Percentiles rank a stretch among this genome's conserved stretches.
phyloP scores from a whole-genome alignment of 1,140 invertebrate species.

The Zophobas morio region DNA sequence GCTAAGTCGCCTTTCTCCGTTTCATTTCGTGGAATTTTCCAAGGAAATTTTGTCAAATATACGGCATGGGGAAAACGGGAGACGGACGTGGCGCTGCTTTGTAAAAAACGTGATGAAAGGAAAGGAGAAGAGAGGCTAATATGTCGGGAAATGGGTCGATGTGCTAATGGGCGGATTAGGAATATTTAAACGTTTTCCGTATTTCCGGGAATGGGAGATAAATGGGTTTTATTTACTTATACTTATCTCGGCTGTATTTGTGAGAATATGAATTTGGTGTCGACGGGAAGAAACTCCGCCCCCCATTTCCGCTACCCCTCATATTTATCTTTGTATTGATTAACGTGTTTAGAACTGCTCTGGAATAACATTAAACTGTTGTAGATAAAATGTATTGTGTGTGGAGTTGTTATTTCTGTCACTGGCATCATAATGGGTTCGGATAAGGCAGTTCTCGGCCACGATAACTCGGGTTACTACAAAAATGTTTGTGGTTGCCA shows the following conservation, averaged over 20 bases:
- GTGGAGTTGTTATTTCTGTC: not conserved
- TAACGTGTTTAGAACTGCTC: conserved; percentile 42
- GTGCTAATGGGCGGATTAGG: conserved; percentile 8
- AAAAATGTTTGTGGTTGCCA: no score
- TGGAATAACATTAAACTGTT: conserved; percentile 28
- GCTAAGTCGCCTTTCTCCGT: conserved; percentile 19
- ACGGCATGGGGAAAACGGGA: not conserved
- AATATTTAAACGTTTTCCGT: conserved; percentile 13
- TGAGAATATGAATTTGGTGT: conserved; percentile 46
- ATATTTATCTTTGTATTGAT: conserved; percentile 47
- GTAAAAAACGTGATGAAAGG: no score
- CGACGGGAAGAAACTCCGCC: conserved; percentile 43
- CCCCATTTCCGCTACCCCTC: conserved; percentile 41
- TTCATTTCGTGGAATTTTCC: not conserved
- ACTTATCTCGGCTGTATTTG: conserved; percentile 33
- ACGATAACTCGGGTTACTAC: no score
- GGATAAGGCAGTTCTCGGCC: no score
- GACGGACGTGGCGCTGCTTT: not conserved
- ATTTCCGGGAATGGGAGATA: conserved; percentile 27
- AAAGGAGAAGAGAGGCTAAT: not conserved
- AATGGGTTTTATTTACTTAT: conserved; percentile 36
- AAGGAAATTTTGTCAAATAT: conserved; percentile 14
- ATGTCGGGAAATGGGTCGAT: not conserved
- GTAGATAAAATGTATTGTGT: not conserved
- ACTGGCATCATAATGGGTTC: no score